Evolutionary conservation across 2,888 invertebrate genomes (phyloP), one percentile per base, ranked within the genome.

Genomic region (Drosophila subquinaria): DNA sequence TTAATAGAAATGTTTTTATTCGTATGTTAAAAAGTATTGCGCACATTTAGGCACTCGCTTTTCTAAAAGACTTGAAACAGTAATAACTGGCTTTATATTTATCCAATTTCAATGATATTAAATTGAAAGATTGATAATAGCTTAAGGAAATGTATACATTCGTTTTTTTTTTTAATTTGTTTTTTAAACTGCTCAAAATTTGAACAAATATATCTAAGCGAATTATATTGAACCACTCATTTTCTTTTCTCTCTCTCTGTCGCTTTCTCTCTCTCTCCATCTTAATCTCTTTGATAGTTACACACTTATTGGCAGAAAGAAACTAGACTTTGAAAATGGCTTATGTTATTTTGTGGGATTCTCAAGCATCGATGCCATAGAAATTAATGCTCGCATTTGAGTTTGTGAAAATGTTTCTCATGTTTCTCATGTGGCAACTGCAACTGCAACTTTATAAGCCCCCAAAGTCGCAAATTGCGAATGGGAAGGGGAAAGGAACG

Each of bases 401-500:
- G n/a, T n/a, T n/a, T 47, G 33, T n/a, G 5, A 42, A 57, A 61
- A 61, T 56, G 40, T 13, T 33, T 38, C n/a, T n/a, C n/a, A n/a
- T n/a, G n/a, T n/a, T n/a, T n/a, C 42, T 63, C 13, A 6, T 45
- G 23, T 45, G 45, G 17, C 17, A 17, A 17, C 17, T 17, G 13
- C n/a, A 47, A 43, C 52, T 73, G 62, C 52, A 76, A 65, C 63
- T 66, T 70, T 62, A 70, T 76, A 69, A 80, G 73, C 69, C 45
- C 48, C 57, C 48, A 43, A 56, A n/a, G n/a, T n/a, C n/a, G n/a
- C n/a, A n/a, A n/a, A n/a, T n/a, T n/a, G n/a, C n/a, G n/a, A n/a
- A n/a, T n/a, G n/a, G n/a, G n/a, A n/a, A 15, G 10, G 13, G 17
- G 30, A 3, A 2, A 1, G 20, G 35, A 17, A n/a, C n/a, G 3